A percentile compares a stretch with the other conserved stretches of the same genome.
Conservation (phyloP, 1,140 invertebrate genomes). For the Trichomalopsis sarcophagae region DNA sequence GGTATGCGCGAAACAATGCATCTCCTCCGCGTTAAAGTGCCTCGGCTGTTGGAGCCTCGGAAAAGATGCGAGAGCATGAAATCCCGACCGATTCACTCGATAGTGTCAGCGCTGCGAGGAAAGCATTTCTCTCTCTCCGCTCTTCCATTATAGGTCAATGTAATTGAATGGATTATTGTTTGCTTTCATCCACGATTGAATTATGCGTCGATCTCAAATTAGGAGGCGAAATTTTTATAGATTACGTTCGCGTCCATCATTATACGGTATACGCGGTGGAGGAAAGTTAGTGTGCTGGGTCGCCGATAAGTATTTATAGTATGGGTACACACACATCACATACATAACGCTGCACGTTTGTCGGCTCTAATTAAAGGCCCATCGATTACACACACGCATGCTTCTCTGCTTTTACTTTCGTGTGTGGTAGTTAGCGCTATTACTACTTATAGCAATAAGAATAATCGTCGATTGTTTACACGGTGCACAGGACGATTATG, state of each 20-base stretch:
- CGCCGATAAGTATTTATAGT: conserved; percentile 1
- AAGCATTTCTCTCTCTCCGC: not conserved
- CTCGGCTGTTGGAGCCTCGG: not conserved
- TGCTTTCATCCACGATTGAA: not conserved
- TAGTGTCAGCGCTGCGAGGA: not conserved
- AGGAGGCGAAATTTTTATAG: not conserved
- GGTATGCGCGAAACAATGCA: not conserved
- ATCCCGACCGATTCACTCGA: conserved; percentile 9
- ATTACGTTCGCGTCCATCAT: not conserved
- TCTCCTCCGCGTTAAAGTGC: not conserved
- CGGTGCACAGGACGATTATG: not conserved
- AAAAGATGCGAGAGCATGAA: not conserved
- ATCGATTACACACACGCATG: not conserved
- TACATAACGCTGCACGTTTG: conserved; percentile 7
- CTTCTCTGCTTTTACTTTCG: conserved; percentile 25
- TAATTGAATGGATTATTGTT: conserved; percentile 36
- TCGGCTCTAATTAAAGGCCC: conserved; percentile 41
- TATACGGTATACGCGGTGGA: not conserved
- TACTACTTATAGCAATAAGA: no score
- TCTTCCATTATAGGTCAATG: not conserved
- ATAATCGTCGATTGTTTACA: not conserved
- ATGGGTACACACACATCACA: not conserved
- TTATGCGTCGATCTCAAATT: not conserved
- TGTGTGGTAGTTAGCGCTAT: not conserved
- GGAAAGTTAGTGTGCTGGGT: not conserved